Evolutionary conservation across 2,797 vertebrate species (phyloP).

Genomic region (Hemibagrus guttatus): DNA sequence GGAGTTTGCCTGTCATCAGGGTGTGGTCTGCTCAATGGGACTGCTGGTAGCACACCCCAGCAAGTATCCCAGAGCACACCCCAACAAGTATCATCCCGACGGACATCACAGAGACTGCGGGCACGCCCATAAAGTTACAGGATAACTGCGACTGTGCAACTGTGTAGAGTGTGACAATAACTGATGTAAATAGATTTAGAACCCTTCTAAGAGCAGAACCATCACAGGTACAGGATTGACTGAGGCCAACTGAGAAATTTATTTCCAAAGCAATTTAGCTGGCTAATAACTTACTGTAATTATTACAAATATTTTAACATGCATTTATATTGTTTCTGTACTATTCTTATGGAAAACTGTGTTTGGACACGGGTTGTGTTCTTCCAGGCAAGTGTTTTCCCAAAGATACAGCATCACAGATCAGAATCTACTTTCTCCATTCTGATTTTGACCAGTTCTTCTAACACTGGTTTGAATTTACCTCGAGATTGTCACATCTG

Average conservation of each 20-base stretch:
- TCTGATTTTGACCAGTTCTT: background rate
- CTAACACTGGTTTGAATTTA: background rate
- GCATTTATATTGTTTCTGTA: background rate
- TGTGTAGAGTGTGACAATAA: constrained; percentile 53
- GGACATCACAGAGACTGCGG: constrained; percentile 59
- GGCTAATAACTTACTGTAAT: background rate
- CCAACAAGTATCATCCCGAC: constrained; percentile 50
- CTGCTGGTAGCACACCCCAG: constrained; percentile 54
- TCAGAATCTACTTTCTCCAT: background rate
- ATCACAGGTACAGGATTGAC: background rate
- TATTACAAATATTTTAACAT: background rate
- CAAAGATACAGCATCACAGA: background rate
- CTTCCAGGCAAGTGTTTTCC: background rate
- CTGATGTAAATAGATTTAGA: constrained; percentile 64
- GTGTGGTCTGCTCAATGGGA: constrained; percentile 67
- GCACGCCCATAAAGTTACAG: constrained; percentile 63
- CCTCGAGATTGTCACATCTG: background rate
- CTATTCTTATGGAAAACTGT: background rate
- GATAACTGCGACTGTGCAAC: constrained; percentile 45
- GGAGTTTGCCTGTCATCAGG: constrained; percentile 76
- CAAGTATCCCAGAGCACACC: constrained; percentile 46
- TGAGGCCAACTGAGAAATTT: background rate
- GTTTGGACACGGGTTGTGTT: background rate
- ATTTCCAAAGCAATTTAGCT: background rate
- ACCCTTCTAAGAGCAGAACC: constrained; percentile 29